Conservation (phyloP, 2,888 invertebrate species). For the Ischnura elegans region DNA sequence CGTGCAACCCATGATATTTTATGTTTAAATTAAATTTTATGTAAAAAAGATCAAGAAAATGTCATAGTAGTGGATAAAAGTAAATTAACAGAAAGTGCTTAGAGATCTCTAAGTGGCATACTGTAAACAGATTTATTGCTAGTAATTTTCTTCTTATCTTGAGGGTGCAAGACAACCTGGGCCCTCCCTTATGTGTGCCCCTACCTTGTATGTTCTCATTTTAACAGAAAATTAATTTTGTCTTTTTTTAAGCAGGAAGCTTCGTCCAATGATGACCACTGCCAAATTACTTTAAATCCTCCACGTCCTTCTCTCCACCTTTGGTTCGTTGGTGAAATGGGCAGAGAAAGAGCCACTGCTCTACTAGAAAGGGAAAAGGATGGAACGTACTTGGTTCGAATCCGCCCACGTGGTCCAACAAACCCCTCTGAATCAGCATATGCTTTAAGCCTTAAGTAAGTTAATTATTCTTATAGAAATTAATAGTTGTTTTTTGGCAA, state of each 20-base stretch:
- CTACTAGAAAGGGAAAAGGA: conserved; percentile 88
- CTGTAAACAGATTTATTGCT: no score
- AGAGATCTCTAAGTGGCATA: no score
- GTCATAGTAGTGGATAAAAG: no score
- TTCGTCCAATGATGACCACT: conserved; percentile 42
- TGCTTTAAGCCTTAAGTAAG: conserved; percentile 91
- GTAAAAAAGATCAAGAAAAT: no score
- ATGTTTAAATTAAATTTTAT: no score
- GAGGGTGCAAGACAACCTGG: no score
- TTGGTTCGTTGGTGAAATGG: conserved; percentile 94
- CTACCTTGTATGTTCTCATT: background rate
- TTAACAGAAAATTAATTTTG: background rate
- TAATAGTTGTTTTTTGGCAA: no score
- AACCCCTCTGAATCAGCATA: conserved; percentile 86
- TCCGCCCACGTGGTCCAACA: conserved; percentile 85
- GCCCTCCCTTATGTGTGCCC: no score
- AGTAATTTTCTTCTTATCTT: no score
- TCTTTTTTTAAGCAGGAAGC: background rate
- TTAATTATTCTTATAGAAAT: no score
- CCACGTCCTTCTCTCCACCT: conserved; percentile 40
- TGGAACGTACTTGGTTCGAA: conserved; percentile 92
- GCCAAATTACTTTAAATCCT: conserved; percentile 35
- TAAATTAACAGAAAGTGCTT: no score
- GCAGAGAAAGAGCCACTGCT: conserved; percentile 87
- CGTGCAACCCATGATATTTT: no score